A percentile compares a stretch with the other conserved stretches of the same genome.
Conservation (phyloP, 2,888 invertebrate species). For the Lycocerus yunnanus region DNA sequence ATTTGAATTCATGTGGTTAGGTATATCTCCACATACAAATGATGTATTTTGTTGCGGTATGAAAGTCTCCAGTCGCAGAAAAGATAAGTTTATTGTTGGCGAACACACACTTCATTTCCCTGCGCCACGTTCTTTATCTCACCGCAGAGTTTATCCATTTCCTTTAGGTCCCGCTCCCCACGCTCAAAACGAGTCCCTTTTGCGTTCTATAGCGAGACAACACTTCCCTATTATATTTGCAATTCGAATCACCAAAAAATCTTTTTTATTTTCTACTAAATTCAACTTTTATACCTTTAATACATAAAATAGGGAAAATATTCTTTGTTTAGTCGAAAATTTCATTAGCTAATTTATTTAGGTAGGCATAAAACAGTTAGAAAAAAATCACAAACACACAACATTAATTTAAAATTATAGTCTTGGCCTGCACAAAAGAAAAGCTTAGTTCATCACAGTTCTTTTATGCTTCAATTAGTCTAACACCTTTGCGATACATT, state of each 20-base stretch:
- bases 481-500: constrained; percentile 42
- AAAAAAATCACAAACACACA: background rate
- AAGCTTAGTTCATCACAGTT: constrained; percentile 43
- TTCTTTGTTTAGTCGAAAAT: constrained; percentile 1
- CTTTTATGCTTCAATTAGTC: constrained; percentile 43
- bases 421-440: constrained; percentile 40
- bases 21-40: constrained; percentile 55
- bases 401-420: constrained; percentile 2
- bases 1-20: constrained; percentile 52
- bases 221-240: constrained; percentile 50
- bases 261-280: constrained; percentile 22
- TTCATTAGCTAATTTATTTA: constrained; percentile 1
- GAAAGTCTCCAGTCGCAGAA: constrained; percentile 53
- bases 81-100: constrained; percentile 56
- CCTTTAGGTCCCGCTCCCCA: constrained; percentile 47
- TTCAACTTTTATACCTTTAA: constrained; percentile 13
- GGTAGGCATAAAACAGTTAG: background rate
- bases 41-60: constrained; percentile 53
- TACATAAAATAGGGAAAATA: background rate
- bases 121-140: constrained; percentile 53
- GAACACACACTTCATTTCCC: constrained; percentile 55
- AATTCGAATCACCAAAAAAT: constrained; percentile 48
- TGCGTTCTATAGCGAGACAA: constrained; percentile 40
- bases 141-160: constrained; percentile 55
- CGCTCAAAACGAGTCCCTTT: constrained; percentile 23